Evolutionary conservation across 2,797 vertebrate species (phyloP).

Genomic region (Melanotaenia parkinsoni): DNA sequence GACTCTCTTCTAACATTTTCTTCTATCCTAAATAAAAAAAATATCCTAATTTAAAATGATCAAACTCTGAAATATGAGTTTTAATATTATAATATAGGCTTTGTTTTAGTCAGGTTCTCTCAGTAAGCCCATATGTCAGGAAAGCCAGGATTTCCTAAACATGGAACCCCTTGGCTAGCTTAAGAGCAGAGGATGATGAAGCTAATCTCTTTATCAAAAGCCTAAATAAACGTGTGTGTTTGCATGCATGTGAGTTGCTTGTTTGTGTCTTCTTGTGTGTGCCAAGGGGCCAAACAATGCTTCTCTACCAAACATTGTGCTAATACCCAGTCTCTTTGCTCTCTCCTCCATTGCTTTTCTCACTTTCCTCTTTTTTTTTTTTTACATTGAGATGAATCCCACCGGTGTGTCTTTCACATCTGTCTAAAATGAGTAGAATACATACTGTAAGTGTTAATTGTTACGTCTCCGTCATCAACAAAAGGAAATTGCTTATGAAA

Average conservation of each 20-base stretch:
- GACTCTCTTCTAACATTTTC: background rate
- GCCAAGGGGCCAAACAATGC: constrained; percentile 66
- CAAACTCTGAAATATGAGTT: constrained; percentile 31
- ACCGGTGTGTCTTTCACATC: background rate
- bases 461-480: background rate
- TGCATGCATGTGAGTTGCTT: constrained; percentile 42
- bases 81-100: constrained; percentile 41
- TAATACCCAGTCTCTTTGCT: constrained; percentile 69
- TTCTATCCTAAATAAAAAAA: background rate
- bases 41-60: background rate
- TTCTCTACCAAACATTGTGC: constrained; percentile 69
- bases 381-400: background rate
- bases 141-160: constrained; percentile 81
- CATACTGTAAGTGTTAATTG: constrained; percentile 7
- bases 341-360: constrained; percentile 15
- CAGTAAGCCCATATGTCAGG: constrained; percentile 62
- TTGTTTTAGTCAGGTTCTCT: constrained; percentile 48
- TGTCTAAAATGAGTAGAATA: background rate
- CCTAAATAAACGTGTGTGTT: constrained; percentile 79
- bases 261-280: constrained; percentile 47
- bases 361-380: constrained; percentile 26
- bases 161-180: constrained; percentile 70
- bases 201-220: constrained; percentile 87
- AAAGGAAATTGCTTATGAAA: background rate
- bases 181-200: constrained; percentile 73